Conservation (phyloP, 2,888 invertebrate species). For the Scaptomyza polygonia region DNA sequence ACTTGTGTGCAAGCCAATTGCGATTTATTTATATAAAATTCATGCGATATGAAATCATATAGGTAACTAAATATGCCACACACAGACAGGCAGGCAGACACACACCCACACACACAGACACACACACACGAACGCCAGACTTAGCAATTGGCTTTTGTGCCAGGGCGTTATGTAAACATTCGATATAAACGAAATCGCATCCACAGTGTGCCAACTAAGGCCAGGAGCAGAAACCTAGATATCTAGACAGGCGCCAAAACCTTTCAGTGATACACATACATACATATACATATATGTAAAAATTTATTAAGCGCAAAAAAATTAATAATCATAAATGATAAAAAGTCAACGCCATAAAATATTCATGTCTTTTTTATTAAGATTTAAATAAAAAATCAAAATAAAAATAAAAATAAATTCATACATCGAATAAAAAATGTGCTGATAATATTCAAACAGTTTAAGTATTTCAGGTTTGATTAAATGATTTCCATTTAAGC, state of each 20-base stretch:
- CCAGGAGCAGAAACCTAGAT: conserved; percentile 34
- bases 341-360: conserved; percentile 8
- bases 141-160: conserved; percentile 74
- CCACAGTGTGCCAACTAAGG: conserved; percentile 23
- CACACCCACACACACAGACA: conserved; percentile 18
- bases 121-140: conserved; percentile 36
- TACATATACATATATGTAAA: conserved; percentile 45
- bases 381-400: conserved; percentile 2
- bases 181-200: conserved; percentile 60
- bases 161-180: conserved; percentile 78
- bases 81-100: conserved; percentile 30
- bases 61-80: conserved; percentile 78
- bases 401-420: conserved; percentile 2
- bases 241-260: conserved; percentile 52
- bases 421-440: background rate
- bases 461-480: background rate
- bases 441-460: background rate
- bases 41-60: conserved; percentile 79
- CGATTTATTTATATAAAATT: conserved; percentile 79
- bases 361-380: conserved; percentile 1
- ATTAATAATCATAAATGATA: conserved; percentile 13
- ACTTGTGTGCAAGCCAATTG: conserved; percentile 76
- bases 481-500: background rate
- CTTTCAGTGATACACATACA: conserved; percentile 57
- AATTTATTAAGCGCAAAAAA: conserved; percentile 55